These are phyloP conservation scores for Sebastes matsubarae DNA, from an alignment of 2,797 vertebrate genomes.

Conservation along the genomic window DNA sequence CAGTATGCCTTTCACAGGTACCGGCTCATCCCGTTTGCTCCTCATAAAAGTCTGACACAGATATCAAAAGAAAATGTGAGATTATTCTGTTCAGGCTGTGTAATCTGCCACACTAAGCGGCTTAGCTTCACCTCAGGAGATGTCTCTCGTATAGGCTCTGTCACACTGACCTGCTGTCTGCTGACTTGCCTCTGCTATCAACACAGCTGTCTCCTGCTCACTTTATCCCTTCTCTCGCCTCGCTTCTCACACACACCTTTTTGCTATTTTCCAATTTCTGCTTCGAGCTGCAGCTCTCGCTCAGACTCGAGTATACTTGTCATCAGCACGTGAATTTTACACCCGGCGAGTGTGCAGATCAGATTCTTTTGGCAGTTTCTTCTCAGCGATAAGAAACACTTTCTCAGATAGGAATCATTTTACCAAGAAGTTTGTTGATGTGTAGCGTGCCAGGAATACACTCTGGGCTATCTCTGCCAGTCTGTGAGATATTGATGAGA, in stretches of 20 bases:
- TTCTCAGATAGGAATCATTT: slow-evolving; percentile 23
- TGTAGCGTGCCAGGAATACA: slow-evolving; percentile 1
- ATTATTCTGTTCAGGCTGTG: slow-evolving; percentile 42
- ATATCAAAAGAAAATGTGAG: slow-evolving; percentile 57
- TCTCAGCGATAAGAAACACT: slow-evolving; percentile 29
- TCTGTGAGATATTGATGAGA: slow-evolving; percentile 10
- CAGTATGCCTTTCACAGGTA: slow-evolving; percentile 19
- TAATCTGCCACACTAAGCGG: slow-evolving; percentile 57
- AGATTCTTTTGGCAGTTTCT: slow-evolving; percentile 23
- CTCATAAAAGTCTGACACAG: slow-evolving; percentile 43
- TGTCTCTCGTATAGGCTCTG: slow-evolving; percentile 25
- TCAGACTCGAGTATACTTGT: slow-evolving; percentile 29
- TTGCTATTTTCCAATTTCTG: slow-evolving; percentile 29
- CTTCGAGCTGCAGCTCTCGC: slow-evolving; percentile 10
- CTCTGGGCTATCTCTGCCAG: not conserved
- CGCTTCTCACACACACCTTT: slow-evolving; percentile 41
- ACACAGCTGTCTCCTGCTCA: slow-evolving; percentile 38
- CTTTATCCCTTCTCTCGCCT: slow-evolving; percentile 29
- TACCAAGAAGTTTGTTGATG: slow-evolving; percentile 17
- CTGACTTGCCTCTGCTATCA: slow-evolving; percentile 43
- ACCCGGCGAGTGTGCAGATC: slow-evolving; percentile 24
- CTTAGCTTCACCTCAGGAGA: slow-evolving; percentile 58
- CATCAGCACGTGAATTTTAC: slow-evolving; percentile 33
- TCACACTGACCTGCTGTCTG: slow-evolving; percentile 53
- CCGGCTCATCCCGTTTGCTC: slow-evolving; percentile 40